Evolutionary conservation across 2,113 vertebrate species (phyloP).

Genomic region (Merops nubicus): DNA sequence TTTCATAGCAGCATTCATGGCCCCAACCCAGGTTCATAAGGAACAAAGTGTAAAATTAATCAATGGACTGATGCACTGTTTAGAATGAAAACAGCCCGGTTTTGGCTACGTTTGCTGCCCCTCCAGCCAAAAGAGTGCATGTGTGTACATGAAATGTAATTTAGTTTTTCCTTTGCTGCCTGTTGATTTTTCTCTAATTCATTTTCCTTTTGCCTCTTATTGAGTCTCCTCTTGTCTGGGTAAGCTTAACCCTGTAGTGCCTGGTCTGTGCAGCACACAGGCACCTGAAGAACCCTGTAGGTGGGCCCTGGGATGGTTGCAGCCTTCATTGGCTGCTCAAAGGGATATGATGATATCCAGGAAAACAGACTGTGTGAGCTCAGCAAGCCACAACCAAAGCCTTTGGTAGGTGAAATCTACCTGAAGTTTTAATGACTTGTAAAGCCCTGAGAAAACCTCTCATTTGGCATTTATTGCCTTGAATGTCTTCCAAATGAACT

Average conservation of each 20-base stretch:
- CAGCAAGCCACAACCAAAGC: neutral
- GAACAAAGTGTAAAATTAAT: slow-evolving; percentile 73
- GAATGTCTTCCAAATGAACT: slow-evolving; percentile 48
- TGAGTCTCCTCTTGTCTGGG: slow-evolving; percentile 47
- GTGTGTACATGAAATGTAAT: slow-evolving; percentile 61
- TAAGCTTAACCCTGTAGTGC: slow-evolving; percentile 39
- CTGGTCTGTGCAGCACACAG: neutral
- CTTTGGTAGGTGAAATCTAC: slow-evolving; percentile 26
- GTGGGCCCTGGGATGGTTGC: neutral
- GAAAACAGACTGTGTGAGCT: neutral
- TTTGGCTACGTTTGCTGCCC: slow-evolving; percentile 57
- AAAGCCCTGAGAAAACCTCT: slow-evolving; percentile 33
- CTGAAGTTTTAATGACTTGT: slow-evolving; percentile 57
- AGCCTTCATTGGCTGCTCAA: neutral
- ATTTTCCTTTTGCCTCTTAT: slow-evolving; percentile 63
- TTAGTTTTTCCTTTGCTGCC: slow-evolving; percentile 68
- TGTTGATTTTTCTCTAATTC: slow-evolving; percentile 70
- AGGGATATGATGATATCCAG: neutral
- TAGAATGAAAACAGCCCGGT: slow-evolving; percentile 61
- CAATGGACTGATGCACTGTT: slow-evolving; percentile 67
- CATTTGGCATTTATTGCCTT: slow-evolving; percentile 47
- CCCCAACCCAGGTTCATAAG: slow-evolving; percentile 68
- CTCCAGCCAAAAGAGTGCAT: slow-evolving; percentile 66
- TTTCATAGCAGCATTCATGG: slow-evolving; percentile 57
- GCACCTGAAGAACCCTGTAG: neutral